Evolutionary conservation across 2,888 invertebrate genomes (phyloP).

Genomic region (Acanthosepion lycidas): DNA sequence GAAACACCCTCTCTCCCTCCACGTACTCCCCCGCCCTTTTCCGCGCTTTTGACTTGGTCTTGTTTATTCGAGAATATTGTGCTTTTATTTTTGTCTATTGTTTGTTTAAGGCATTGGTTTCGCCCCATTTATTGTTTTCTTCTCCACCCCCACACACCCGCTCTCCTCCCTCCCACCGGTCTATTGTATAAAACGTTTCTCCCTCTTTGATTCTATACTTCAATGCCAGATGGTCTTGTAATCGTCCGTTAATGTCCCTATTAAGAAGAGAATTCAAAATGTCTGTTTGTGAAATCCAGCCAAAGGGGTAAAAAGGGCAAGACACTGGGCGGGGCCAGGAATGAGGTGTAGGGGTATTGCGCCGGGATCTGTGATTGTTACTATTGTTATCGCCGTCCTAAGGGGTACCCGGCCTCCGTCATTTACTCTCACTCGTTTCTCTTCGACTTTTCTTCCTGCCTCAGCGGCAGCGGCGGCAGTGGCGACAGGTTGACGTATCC

Average conservation of each 20-base stretch:
- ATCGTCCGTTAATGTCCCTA: not conserved
- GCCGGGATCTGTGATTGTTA: too few species aligned
- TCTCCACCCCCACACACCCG: not conserved
- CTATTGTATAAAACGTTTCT: not conserved
- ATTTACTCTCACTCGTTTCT: too few species aligned
- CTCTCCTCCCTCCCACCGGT: not conserved
- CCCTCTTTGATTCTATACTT: not conserved
- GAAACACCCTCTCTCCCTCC: not conserved
- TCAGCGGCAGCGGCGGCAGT: not conserved
- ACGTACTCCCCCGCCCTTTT: not conserved
- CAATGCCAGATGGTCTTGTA: not conserved
- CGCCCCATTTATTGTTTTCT: slow-evolving; percentile 9
- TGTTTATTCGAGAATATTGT: not conserved
- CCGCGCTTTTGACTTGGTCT: not conserved
- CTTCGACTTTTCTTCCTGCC: too few species aligned
- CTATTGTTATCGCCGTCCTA: too few species aligned
- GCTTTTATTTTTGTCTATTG: not conserved
- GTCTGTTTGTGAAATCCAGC: not conserved
- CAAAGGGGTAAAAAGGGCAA: not conserved
- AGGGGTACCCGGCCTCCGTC: too few species aligned
- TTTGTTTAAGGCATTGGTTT: not conserved
- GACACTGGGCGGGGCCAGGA: too few species aligned
- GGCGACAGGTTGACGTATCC: not conserved
- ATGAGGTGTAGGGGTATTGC: too few species aligned
- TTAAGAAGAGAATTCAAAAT: not conserved